Evolutionary conservation across 2,113 vertebrate species (phyloP).

Genomic region (Asarcornis scutulata): DNA sequence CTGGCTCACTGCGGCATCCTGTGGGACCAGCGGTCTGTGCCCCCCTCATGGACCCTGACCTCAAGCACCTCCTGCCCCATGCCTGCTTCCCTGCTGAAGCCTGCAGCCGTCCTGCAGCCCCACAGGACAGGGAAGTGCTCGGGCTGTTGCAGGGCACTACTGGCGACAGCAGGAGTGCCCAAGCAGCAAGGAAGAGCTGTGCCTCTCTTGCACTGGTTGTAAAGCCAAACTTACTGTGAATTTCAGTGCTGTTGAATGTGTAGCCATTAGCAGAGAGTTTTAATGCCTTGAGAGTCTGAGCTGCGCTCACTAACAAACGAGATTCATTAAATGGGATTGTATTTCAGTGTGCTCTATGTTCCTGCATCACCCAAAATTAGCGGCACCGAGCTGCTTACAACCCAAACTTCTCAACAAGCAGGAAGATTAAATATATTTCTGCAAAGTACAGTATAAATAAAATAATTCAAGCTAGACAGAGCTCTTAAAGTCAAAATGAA

Average conservation of each 20-base stretch:
- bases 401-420: neutral
- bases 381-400: neutral
- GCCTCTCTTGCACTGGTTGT: no score
- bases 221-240: neutral
- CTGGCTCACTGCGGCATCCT: neutral
- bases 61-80: neutral
- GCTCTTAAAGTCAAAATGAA: neutral
- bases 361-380: neutral
- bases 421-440: neutral
- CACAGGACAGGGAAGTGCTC: fast-evolving
- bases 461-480: neutral
- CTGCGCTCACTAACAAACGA: fast-evolving
- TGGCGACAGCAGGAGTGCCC: neutral
- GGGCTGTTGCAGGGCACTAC: fast-evolving
- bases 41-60: no score
- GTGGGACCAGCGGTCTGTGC: fast-evolving
- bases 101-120: neutral
- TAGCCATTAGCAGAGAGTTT: fast-evolving
- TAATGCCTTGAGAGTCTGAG: neutral
- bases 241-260: fast-evolving
- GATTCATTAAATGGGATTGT: neutral
- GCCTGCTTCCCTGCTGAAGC: neutral
- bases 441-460: neutral
- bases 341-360: neutral
- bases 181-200: neutral